These are phyloP conservation scores for Torymus texanus DNA, from an alignment of 2,888 invertebrate genomes.

Conservation along the genomic window DNA sequence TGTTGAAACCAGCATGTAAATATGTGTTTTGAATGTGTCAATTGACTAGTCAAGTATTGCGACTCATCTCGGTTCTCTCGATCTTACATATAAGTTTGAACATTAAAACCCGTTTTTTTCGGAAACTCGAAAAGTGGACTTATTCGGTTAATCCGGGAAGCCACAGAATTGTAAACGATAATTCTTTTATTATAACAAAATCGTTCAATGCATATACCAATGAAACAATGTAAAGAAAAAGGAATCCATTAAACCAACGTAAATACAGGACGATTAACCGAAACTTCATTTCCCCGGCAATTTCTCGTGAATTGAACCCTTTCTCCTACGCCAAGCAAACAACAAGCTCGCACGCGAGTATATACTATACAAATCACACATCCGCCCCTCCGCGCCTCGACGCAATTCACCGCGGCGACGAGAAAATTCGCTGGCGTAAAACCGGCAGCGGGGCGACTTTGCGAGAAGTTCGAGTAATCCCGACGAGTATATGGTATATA, in stretches of 20 bases:
- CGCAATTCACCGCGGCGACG: constrained; percentile 20
- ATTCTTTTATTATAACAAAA: too few species aligned
- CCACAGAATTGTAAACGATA: too few species aligned
- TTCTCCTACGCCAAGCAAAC: background rate
- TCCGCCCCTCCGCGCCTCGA: background rate
- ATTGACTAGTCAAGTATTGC: too few species aligned
- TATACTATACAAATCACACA: background rate
- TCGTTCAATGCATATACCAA: too few species aligned
- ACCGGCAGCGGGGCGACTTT: constrained; percentile 5
- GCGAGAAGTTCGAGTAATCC: constrained; percentile 18
- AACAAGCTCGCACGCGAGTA: background rate
- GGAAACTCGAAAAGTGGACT: too few species aligned
- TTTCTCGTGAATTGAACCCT: constrained; percentile 18
- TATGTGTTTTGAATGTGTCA: too few species aligned
- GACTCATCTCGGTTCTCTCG: too few species aligned
- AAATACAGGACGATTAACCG: constrained; percentile 24
- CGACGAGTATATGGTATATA: background rate
- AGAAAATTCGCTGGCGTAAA: constrained; percentile 33
- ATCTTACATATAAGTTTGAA: too few species aligned
- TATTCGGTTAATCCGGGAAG: too few species aligned
- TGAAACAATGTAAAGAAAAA: too few species aligned
- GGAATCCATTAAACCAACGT: background rate
- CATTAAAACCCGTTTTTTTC: too few species aligned
- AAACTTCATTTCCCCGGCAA: constrained; percentile 24
- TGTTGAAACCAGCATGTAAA: too few species aligned